Percentiles rank a stretch among this genome's conserved stretches.
These are phyloP conservation scores for Manacus vitellinus DNA, from an alignment of 2,113 vertebrate genomes.

Conservation along the genomic window DNA sequence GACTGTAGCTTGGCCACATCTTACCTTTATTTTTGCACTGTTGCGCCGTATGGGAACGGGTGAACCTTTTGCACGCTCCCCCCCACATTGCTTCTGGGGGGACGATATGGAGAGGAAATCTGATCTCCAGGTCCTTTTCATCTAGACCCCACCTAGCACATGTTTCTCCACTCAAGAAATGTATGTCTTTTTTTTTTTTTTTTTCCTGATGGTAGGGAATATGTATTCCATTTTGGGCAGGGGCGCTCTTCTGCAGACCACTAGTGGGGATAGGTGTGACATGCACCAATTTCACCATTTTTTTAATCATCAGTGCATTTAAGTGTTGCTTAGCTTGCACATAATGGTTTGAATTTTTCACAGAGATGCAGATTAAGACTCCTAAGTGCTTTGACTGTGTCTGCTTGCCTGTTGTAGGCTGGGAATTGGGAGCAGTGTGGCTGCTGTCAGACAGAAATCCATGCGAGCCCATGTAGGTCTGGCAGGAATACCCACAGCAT, in stretches of 20 bases:
- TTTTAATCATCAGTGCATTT: neutral
- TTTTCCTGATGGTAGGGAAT: neutral
- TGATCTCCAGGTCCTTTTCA: neutral
- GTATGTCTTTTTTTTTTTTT: neutral
- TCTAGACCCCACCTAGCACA: neutral
- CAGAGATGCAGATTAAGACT: neutral
- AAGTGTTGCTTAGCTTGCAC: neutral
- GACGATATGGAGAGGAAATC: neutral
- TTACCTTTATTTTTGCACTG: neutral
- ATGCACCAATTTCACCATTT: neutral
- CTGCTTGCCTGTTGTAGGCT: neutral
- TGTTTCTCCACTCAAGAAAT: neutral
- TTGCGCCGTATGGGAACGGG: neutral
- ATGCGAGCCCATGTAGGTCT: neutral
- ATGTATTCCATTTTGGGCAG: neutral
- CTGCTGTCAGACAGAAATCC: neutral
- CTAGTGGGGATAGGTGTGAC: neutral
- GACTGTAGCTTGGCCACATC: neutral
- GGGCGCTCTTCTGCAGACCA: neutral
- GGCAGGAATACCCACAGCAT: neutral
- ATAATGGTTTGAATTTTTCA: neutral
- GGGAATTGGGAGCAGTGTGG: neutral
- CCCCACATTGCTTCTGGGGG: neutral
- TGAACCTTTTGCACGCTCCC: neutral
- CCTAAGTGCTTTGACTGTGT: neutral